Conservation (phyloP, 2,888 invertebrate species). For the Harpagoxenus sublaevis region DNA sequence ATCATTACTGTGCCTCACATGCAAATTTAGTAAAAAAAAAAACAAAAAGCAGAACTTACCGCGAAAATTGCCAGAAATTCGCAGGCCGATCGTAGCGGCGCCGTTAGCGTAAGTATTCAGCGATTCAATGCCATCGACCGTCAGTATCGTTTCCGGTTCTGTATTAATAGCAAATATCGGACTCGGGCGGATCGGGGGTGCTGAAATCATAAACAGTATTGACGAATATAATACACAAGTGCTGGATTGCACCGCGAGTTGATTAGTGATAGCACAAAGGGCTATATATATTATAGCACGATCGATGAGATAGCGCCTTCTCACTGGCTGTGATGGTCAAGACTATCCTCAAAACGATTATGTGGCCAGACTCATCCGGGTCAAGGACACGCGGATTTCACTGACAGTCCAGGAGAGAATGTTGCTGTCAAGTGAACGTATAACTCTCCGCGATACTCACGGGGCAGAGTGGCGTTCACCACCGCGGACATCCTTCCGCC, state of each 20-base stretch:
- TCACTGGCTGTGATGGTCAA: conserved; percentile 26
- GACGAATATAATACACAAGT: neutral
- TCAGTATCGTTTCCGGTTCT: conserved; percentile 70
- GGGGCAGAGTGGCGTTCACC: conserved; percentile 56
- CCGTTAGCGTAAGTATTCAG: conserved; percentile 82
- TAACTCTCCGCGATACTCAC: conserved; percentile 64
- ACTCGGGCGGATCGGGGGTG: conserved; percentile 73
- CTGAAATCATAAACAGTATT: conserved; percentile 65
- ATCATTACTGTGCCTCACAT: neutral
- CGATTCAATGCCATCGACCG: conserved; percentile 72
- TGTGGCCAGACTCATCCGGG: conserved; percentile 53
- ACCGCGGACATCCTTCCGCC: conserved; percentile 72
- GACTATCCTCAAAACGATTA: conserved; percentile 59
- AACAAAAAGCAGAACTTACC: conserved; percentile 74
- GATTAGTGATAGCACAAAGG: neutral
- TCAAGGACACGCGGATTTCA: conserved; percentile 71
- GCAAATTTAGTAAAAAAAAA: neutral
- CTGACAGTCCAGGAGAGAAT: conserved; percentile 32
- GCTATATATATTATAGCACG: neutral
- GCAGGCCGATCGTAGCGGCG: conserved; percentile 81
- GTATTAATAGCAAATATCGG: conserved; percentile 68
- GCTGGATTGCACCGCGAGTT: neutral
- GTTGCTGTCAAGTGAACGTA: conserved; percentile 27
- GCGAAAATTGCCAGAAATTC: conserved; percentile 80
- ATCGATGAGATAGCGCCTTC: neutral